Conservation (phyloP, 2,113 vertebrate genomes). For the Phylloscopus whistleri region DNA sequence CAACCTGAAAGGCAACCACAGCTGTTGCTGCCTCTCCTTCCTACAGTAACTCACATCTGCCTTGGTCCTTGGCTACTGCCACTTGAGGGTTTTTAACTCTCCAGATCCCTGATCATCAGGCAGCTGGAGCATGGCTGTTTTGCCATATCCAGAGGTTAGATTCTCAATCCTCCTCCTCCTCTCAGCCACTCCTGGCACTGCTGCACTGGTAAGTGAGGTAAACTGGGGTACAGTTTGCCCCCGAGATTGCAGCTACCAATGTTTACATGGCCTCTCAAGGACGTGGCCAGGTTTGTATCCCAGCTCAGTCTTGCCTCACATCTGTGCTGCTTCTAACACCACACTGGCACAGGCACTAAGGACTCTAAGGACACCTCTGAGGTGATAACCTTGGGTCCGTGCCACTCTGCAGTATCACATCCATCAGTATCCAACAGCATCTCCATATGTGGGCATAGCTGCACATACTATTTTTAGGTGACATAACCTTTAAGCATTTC, state of each 20-base stretch:
- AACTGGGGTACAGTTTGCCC: background rate
- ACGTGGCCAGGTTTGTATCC: rapidly evolving
- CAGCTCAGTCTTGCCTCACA: background rate
- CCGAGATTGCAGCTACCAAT: background rate
- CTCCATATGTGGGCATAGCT: background rate
- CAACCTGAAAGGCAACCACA: background rate
- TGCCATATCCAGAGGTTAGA: background rate
- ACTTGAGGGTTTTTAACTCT: background rate
- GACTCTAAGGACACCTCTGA: background rate
- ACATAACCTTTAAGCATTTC: background rate
- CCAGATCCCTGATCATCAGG: background rate
- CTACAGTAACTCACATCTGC: background rate
- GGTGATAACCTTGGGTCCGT: background rate
- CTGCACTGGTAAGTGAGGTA: background rate
- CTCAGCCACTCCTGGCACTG: background rate
- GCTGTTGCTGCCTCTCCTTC: background rate
- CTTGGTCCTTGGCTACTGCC: background rate
- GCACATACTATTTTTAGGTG: background rate
- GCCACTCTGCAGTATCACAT: background rate
- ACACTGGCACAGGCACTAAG: background rate
- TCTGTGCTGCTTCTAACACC: background rate
- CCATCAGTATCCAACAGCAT: background rate
- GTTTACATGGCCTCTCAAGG: background rate
- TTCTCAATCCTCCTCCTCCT: background rate
- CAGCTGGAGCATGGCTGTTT: background rate